Conservation (phyloP, 1,140 invertebrate genomes). For the Cephus cinctus region DNA sequence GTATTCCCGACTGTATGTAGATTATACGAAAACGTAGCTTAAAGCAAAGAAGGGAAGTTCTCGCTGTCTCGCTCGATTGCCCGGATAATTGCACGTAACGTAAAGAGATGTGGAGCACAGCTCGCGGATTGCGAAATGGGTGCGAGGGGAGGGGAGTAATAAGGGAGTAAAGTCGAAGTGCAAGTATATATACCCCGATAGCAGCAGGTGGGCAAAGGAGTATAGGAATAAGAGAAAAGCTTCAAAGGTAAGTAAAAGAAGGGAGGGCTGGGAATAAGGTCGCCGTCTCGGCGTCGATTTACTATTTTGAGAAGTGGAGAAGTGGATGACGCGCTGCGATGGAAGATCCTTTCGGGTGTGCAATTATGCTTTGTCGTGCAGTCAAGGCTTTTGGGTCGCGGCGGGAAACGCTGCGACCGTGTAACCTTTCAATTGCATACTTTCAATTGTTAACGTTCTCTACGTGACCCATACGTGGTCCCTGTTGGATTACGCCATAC, state of each 20-base stretch:
- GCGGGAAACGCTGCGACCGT: constrained; percentile 12
- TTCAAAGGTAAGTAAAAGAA: too few relatives aligned
- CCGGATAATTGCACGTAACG: neutral
- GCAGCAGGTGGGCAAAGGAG: too few relatives aligned
- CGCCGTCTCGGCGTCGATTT: too few relatives aligned
- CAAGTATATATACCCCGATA: too few relatives aligned
- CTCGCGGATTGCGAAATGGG: too few relatives aligned
- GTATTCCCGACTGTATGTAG: too few relatives aligned
- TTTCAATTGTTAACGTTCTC: constrained; percentile 14
- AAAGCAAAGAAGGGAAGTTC: too few relatives aligned
- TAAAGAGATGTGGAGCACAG: neutral
- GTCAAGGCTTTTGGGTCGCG: constrained; percentile 14
- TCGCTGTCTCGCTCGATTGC: neutral
- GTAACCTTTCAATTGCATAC: constrained; percentile 22
- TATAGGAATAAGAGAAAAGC: too few relatives aligned
- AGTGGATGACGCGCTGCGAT: neutral
- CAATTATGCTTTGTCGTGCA: constrained; percentile 26
- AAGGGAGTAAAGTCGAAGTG: neutral
- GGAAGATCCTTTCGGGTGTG: constrained; percentile 25
- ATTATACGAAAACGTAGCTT: too few relatives aligned
- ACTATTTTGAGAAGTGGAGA: neutral
- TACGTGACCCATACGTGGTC: too few relatives aligned
- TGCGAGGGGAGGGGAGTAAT: too few relatives aligned
- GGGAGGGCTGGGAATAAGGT: too few relatives aligned
- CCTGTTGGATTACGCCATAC: neutral